Base-by-base conservation (phyloP, 2,113 vertebrate genomes). In the Eptatretus burgeri region DNA sequence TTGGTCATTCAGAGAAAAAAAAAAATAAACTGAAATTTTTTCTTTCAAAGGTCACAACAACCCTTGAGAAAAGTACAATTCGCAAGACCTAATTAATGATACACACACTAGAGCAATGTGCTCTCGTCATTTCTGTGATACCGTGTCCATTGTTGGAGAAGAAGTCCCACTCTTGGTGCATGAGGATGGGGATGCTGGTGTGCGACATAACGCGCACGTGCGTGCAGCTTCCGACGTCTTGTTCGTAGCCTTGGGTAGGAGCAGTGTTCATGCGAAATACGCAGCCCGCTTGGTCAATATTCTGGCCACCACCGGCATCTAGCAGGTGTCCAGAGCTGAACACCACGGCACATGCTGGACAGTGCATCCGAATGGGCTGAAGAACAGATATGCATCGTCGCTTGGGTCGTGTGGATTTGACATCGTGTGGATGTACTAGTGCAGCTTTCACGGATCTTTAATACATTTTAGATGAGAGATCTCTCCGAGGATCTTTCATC, bases 251-350 rank as follows among this genome's bases (percentile, higher is more conserved):
- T 0, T 11, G 0, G 0, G 83, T 91, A 64, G 88, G 89, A 0
- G 88, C 89, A n/a, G 56, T 12, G 73, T 94, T 94, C 88, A 96
- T 96, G 60, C 89, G 81, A 56, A 91, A 75, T 18, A 94, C 78
- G 0, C 85, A 94, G 10, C 80, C 78, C 0, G 73, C 74, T 2
- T 64, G 2, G 1, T 93, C 84, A 2, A 95, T 85, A 74, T 79
- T 70, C 1, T 65, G 51, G 1, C 85, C 85, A 11, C 73, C 69
- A n/a, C 19, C 75, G 0, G 82, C 78, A n/a, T 80, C 74, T 62
- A 84, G 69, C 84, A 93, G 85, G 77, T 93, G 89, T 5, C 89
- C 89, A 0, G 89, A 96, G 74, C 85, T 95, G 73, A 88, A 95
- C 17, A 96, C 79, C 16, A 95, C 2, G 4, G 83, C 82, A 16